Base-by-base conservation (phyloP, 2,113 vertebrate species). In the Mugil cephalus region DNA sequence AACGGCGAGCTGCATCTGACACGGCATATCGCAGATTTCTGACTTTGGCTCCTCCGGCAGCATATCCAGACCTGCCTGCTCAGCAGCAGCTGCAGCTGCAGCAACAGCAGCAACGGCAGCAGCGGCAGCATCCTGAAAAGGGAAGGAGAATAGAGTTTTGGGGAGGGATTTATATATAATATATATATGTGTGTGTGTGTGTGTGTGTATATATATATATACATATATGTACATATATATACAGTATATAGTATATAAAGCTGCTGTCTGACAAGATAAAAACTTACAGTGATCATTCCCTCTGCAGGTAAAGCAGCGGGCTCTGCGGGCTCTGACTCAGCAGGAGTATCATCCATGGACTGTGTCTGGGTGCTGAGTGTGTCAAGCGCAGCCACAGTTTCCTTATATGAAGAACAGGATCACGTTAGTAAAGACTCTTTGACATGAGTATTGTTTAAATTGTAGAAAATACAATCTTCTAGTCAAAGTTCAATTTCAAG, bases 1-100 rank as follows among this genome's bases (percentile, higher is more conserved):
- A 15, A 81, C 77, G 6, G 62, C 43, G 9, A 87, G 70, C 55
- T 88, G 83, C 67, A 78, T 74, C 55, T 74, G 89, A 79, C 84
- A 87, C 0, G 83, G 51, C 43, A 82, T 19, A 3, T 88, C 83
- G 52, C 69, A 63, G n/a, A 56, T 65, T 56, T 74, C 87, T 45
- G 24, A 2, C 43, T 84, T 62, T 0, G 30, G 67, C 8, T 68
- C 82, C 11, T 84, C 83, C 76, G 72, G 53, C 42, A 58, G 59
- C 18, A 15, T 6, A 1, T 66, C 79, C 36, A 62, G 1, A 73
- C 77, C 38, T 3, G 14, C 71, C 65, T 75, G 75, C 24, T 69
- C 64, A 47, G 39, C 53, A 38, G 43, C 0, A 30, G 2, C 24
- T 30, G 24, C 24, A 30, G 5, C 24, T 3, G 5, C 24, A 30